Percentiles rank a stretch among this genome's conserved stretches.
Conservation (phyloP, 2,797 vertebrate species). For the Hoplostethus mediterraneus region DNA sequence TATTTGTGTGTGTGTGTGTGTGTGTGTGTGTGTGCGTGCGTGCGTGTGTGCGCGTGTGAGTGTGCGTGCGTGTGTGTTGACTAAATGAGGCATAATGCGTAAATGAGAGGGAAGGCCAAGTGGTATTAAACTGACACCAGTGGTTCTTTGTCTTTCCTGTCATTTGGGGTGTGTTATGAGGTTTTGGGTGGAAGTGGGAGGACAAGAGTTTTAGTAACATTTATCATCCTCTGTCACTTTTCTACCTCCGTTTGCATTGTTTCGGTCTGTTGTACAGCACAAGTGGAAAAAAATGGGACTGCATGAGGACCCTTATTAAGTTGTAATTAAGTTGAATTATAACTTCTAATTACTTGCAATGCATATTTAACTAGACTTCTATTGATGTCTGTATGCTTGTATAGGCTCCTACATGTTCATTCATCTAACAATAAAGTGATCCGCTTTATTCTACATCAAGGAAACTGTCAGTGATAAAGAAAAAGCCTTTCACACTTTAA, state of each 20-base stretch:
- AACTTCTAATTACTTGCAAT: conserved; percentile 22
- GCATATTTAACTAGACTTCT: conserved; percentile 4
- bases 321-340: neutral
- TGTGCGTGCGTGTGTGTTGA: conserved; percentile 80
- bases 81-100: conserved; percentile 93
- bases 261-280: conserved; percentile 9
- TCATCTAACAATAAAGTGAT: conserved; percentile 39
- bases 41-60: conserved; percentile 26
- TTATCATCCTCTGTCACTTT: conserved; percentile 70
- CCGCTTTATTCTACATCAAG: conserved; percentile 44
- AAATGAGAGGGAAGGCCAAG: conserved; percentile 89
- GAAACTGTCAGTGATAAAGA: conserved; percentile 24
- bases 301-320: neutral
- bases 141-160: conserved; percentile 80
- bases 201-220: conserved; percentile 66
- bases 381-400: conserved; percentile 4
- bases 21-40: conserved; percentile 16
- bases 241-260: conserved; percentile 31
- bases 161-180: conserved; percentile 76
- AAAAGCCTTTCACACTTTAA: conserved; percentile 45
- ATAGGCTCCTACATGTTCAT: conserved; percentile 25
- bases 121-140: conserved; percentile 89
- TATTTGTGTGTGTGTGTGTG: conserved; percentile 58
- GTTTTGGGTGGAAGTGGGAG: conserved; percentile 78
- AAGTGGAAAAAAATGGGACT: neutral